A percentile compares a stretch with the other conserved stretches of the same genome.
Evolutionary conservation across 2,888 invertebrate species (phyloP).

Genomic region (Philereme transversata): DNA sequence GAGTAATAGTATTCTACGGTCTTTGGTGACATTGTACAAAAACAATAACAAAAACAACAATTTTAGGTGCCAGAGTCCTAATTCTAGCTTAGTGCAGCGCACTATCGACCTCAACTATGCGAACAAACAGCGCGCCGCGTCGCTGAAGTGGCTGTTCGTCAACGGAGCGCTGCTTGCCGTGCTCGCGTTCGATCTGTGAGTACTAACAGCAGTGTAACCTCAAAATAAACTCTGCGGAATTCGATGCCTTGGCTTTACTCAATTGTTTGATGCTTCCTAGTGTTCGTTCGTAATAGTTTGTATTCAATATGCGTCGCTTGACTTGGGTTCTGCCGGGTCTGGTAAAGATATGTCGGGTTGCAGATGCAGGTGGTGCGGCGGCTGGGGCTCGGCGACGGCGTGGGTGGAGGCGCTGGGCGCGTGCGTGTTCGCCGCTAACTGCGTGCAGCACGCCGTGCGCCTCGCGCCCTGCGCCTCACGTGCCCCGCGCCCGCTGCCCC

Average conservation of each 20-base stretch:
- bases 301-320: too few relatives aligned
- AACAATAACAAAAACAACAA: neutral
- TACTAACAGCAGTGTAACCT: slow-evolving; percentile 23
- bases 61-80: slow-evolving; percentile 60
- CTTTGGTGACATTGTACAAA: too few relatives aligned
- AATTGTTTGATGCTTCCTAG: too few relatives aligned
- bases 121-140: slow-evolving; percentile 74
- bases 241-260: too few relatives aligned
- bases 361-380: slow-evolving; percentile 11
- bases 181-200: slow-evolving; percentile 86
- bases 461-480: slow-evolving; percentile 19
- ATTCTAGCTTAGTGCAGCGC: slow-evolving; percentile 77
- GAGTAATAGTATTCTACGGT: too few relatives aligned
- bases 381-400: slow-evolving; percentile 3
- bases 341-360: too few relatives aligned
- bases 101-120: slow-evolving; percentile 80
- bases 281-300: too few relatives aligned
- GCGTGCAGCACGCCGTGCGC: slow-evolving; percentile 16
- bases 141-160: slow-evolving; percentile 84
- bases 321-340: too few relatives aligned
- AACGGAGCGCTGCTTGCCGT: slow-evolving; percentile 81
- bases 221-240: neutral
- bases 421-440: slow-evolving; percentile 17
- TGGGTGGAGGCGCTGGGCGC: slow-evolving; percentile 14
- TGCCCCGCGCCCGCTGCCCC: slow-evolving; percentile 29